Conservation (phyloP, 1,140 invertebrate species). For the Argopecten irradians region DNA sequence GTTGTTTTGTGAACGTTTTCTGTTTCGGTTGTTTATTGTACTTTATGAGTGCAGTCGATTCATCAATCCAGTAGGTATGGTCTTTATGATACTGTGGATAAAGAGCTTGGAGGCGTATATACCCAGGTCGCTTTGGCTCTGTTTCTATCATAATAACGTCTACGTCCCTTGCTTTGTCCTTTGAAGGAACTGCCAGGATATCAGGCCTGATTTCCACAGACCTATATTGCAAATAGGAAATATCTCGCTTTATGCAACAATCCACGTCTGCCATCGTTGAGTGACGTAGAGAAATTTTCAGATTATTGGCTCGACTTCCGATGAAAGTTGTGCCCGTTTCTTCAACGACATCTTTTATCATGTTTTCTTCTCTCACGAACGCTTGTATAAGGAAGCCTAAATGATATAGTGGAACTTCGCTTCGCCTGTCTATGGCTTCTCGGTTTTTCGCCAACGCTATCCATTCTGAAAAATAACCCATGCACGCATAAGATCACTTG, state of each 20-base stretch:
- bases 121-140: slow-evolving; percentile 29
- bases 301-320: background rate
- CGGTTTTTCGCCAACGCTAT: background rate
- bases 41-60: slow-evolving; percentile 24
- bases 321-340: background rate
- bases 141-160: slow-evolving; percentile 28
- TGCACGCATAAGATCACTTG: background rate
- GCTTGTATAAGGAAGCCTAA: background rate
- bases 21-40: background rate
- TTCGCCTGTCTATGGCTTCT: background rate
- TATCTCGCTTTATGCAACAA: background rate
- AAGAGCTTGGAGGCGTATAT: slow-evolving; percentile 16
- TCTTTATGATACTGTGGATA: background rate
- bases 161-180: background rate
- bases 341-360: background rate
- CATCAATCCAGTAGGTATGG: slow-evolving; percentile 7
- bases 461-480: background rate
- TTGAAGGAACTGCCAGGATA: background rate
- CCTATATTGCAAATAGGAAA: background rate
- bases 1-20: background rate
- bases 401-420: background rate
- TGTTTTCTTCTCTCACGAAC: background rate
- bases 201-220: background rate
- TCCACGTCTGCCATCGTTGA: background rate
- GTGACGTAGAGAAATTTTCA: background rate